phyloP scores from a whole-genome alignment of 2,113 vertebrate genomes.

The Arenaria interpres region DNA sequence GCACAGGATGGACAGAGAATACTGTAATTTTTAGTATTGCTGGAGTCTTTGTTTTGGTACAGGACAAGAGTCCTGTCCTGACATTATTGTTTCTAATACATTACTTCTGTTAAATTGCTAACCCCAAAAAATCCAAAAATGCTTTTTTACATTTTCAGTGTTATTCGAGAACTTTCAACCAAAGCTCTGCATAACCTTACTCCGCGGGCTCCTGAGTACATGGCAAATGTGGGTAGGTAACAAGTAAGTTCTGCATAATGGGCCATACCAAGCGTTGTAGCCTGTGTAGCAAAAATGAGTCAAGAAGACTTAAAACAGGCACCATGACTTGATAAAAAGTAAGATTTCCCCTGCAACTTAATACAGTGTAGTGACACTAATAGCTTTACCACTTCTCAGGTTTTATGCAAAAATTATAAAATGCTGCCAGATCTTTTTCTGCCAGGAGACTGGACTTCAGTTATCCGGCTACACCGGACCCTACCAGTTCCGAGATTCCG shows the following conservation, averaged over 20 bases:
- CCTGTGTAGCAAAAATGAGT: background rate
- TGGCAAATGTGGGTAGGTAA: conserved; percentile 81
- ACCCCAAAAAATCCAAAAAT: background rate
- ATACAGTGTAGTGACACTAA: no score
- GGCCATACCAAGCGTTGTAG: fast-evolving
- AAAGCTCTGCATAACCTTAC: conserved; percentile 91
- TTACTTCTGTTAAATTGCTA: background rate
- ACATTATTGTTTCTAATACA: fast-evolving
- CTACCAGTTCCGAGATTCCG: fast-evolving
- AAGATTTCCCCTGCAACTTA: background rate
- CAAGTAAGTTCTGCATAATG: background rate
- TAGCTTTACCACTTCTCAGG: background rate
- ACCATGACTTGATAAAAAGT: background rate
- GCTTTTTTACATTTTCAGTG: conserved; percentile 65
- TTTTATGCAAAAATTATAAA: background rate
- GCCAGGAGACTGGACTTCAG: background rate
- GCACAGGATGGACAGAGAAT: background rate
- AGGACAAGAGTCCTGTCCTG: background rate
- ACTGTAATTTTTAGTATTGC: background rate
- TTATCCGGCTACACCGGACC: background rate
- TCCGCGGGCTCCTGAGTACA: conserved; percentile 82
- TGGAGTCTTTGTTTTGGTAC: background rate
- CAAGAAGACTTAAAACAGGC: background rate
- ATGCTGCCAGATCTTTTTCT: background rate
- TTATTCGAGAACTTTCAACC: conserved; percentile 86